Evolutionary conservation across 1,140 invertebrate species (phyloP).

Genomic region (Solen grandis): DNA sequence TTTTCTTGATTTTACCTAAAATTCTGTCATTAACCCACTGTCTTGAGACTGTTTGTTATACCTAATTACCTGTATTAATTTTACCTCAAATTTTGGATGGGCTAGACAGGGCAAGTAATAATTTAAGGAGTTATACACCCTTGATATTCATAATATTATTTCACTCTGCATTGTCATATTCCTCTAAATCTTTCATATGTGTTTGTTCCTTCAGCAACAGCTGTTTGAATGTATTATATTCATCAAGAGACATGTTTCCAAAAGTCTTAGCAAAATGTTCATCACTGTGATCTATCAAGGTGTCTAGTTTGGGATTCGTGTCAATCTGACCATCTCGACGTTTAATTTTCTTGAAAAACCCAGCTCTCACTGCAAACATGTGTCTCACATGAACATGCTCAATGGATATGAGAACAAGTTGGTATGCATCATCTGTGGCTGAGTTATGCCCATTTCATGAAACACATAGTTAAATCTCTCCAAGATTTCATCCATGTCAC

Average conservation of each 20-base stretch:
- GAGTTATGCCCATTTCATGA: constrained; percentile 69
- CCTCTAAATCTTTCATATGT: constrained; percentile 13
- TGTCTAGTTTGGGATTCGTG: constrained; percentile 68
- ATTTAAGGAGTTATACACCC: no score
- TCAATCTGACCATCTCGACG: constrained; percentile 64
- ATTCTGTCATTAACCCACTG: no score
- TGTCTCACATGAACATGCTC: constrained; percentile 69
- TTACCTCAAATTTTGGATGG: no score
- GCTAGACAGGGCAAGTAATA: no score
- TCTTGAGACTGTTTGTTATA: no score
- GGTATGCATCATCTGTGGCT: constrained; percentile 70
- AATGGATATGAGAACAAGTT: constrained; percentile 68
- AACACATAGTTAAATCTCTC: constrained; percentile 73
- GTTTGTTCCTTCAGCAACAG: constrained; percentile 19
- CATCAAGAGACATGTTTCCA: constrained; percentile 63
- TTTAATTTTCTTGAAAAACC: constrained; percentile 64
- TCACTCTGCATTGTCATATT: constrained; percentile 11
- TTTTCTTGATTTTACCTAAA: no score
- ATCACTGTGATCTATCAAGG: constrained; percentile 68
- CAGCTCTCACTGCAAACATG: constrained; percentile 68
- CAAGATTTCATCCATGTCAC: constrained; percentile 60
- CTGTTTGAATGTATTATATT: constrained; percentile 67
- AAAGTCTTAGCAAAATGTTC: constrained; percentile 65
- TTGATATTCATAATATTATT: no score
- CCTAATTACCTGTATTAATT: no score